Base-by-base conservation (phyloP, 2,888 invertebrate genomes). In the Brenthis hecate region DNA sequence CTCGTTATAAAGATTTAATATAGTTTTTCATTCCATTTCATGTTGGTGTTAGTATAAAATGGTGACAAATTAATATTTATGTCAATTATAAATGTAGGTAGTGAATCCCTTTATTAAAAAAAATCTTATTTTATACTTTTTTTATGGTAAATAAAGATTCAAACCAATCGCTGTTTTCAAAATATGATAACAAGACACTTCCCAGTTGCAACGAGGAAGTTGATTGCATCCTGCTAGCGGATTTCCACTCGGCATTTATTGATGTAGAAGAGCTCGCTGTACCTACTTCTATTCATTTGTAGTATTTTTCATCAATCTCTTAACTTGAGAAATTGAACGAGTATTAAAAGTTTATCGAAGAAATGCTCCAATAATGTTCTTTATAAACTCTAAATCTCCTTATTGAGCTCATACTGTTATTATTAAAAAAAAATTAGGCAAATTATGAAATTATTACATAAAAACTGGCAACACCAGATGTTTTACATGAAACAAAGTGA, bases 41-140 rank as follows among this genome's bases (percentile, higher is more conserved):
- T 58, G 57, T 58, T 48, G 48, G 36, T 60, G 57, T 64, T 43
- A 43, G 50, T 64, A 62, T 58, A 60, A 60, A 67, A 71, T 70
- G 72, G 69, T 50, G 70, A 69, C 63, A 69, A 66, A 66, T 72
- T 64, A 73, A 72, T 69, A 54, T 23, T 19, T 36, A 23, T 65
- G 28, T 28, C 23, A 28, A 28, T 28, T 28, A 3, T 28, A 1
- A 11, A 43, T 43, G 36, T 11, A 11, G 11, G 11, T 8, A 11
- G 11, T 43, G 8, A 43, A 43, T 11, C 3, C 36, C 3, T 43
- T 8, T 43, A 2, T 3, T 2, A 43, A 36, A 36, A 36, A 36
- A 13, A 50, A 48, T 50, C 13, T 60, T 48, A 14, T 5, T 1
- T 60, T 28, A 50, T 48, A 60, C n/a, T 50, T 28, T 43, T 36